Percentiles rank a stretch among this genome's conserved stretches.
Evolutionary conservation across 2,888 invertebrate species (phyloP).

Genomic region (Oscheius sp.): DNA sequence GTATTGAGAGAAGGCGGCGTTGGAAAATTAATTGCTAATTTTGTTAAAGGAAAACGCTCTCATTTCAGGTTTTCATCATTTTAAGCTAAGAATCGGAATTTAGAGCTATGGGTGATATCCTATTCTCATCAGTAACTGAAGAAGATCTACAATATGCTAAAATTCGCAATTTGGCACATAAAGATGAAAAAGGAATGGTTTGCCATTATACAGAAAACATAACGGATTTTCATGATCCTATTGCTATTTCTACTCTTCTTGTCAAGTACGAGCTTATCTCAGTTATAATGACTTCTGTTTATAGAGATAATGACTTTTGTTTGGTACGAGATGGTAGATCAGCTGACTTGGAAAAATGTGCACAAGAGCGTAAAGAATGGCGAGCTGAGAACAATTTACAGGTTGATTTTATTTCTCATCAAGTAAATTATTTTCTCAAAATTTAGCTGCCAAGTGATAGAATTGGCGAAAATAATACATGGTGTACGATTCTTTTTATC

Average conservation of each 20-base stretch:
- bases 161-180: background rate
- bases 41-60: background rate
- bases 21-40: background rate
- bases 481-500: conserved; percentile 11
- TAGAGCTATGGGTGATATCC: background rate
- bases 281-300: background rate
- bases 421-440: background rate
- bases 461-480: background rate
- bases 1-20: conserved; percentile 8
- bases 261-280: background rate
- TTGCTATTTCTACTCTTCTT: conserved; percentile 7
- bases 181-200: conserved; percentile 2
- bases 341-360: background rate
- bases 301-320: conserved; percentile 17
- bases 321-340: background rate
- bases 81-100: background rate
- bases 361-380: background rate
- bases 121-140: background rate
- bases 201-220: conserved; percentile 8
- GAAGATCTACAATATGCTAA: background rate
- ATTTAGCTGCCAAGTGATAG: background rate
- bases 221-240: background rate
- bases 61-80: background rate
- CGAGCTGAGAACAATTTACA: background rate
- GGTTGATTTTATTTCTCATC: background rate